A percentile compares a stretch with the other conserved stretches of the same genome.
These are phyloP conservation scores for Chaetorhynchus papuensis DNA, from an alignment of 2,113 vertebrate genomes.

Conservation along the genomic window DNA sequence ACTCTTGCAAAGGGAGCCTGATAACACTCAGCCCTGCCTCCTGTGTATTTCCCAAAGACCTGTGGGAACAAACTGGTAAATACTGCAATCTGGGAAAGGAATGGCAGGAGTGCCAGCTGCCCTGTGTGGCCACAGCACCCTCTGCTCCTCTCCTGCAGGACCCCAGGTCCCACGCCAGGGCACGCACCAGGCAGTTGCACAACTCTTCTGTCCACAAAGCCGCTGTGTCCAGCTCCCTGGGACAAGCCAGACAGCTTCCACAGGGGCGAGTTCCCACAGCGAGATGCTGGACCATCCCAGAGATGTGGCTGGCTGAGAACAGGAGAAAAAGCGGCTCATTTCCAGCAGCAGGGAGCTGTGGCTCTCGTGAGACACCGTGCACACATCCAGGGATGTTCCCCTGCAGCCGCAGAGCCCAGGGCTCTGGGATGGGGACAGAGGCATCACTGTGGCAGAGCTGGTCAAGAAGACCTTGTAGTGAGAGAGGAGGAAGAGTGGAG, in stretches of 20 bases:
- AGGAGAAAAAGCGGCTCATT: neutral
- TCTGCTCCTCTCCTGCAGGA: neutral
- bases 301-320: neutral
- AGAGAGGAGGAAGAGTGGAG: neutral
- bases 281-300: neutral
- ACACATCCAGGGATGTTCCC: neutral
- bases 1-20: neutral
- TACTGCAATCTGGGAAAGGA: neutral
- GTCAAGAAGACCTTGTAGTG: neutral
- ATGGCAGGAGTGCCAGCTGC: neutral
- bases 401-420: neutral
- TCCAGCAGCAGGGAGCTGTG: neutral
- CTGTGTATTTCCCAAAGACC: neutral
- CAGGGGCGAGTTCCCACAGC: fast-evolving
- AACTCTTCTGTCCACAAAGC: neutral
- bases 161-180: fast-evolving
- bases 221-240: neutral
- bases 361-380: fast-evolving
- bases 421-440: neutral
- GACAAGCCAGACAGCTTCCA: neutral
- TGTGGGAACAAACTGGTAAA: neutral
- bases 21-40: neutral
- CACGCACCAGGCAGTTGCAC: neutral
- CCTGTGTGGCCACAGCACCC: neutral
- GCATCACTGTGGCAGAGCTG: neutral